These are phyloP conservation scores for Dryoscopus gambensis DNA, from an alignment of 2,113 vertebrate species.

Conservation along the genomic window DNA sequence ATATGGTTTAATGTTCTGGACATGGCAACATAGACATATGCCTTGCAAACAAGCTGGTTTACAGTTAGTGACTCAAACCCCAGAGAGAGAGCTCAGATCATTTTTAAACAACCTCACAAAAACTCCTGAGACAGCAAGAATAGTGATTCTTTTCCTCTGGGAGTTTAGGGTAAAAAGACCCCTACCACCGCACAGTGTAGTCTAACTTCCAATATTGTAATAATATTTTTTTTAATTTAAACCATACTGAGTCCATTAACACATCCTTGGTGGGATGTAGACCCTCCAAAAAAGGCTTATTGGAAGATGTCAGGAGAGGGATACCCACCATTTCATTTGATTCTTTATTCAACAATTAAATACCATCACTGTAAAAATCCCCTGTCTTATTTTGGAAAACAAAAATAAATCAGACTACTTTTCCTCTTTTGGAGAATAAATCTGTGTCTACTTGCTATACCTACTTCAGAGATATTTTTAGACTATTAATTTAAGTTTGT, in stretches of 20 bases:
- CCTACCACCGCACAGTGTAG: neutral
- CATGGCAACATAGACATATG: neutral
- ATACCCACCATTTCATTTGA: neutral
- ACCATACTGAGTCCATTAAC: neutral
- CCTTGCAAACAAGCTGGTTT: neutral
- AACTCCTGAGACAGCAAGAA: neutral
- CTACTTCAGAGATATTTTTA: neutral
- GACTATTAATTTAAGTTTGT: neutral
- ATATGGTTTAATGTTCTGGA: neutral
- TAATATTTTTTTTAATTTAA: neutral
- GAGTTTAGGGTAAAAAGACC: neutral
- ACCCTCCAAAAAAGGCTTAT: neutral
- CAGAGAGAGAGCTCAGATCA: neutral
- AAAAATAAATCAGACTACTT: neutral
- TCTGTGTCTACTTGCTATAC: neutral
- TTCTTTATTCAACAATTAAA: neutral
- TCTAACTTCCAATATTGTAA: neutral
- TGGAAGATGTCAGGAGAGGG: neutral
- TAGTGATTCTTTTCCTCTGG: accelerated
- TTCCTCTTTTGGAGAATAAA: neutral
- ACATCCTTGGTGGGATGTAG: neutral
- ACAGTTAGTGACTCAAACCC: neutral
- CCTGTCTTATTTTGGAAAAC: neutral
- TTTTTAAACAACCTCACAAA: neutral
- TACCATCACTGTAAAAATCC: neutral